Evolutionary conservation across 92 coral and sea anemone species (phyloP), one percentile per base, ranked within the genome.

Genomic region (Nematostella vectensis): DNA sequence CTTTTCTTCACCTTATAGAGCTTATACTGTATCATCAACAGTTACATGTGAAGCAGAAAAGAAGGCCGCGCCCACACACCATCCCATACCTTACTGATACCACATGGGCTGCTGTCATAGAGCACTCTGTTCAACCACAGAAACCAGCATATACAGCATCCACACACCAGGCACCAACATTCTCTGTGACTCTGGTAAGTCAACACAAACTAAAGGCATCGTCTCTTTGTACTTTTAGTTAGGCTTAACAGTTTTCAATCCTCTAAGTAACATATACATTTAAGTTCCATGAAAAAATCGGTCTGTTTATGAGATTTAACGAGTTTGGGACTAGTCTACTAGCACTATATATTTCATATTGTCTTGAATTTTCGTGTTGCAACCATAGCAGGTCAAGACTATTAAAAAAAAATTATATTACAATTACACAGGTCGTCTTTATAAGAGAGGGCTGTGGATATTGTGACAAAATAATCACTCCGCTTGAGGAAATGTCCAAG

Each of bases 401-500:
- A n/a, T n/a, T n/a, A n/a, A n/a, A n/a, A n/a, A n/a, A n/a, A n/a
- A n/a, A n/a, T n/a, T n/a, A n/a, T n/a, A n/a, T n/a, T n/a, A n/a
- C n/a, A n/a, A n/a, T n/a, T n/a, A n/a, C n/a, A 4, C 59, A 91
- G 98, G 88, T 91, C 47, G 89, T 91, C 4, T 91, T 91, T 27
- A 67, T 86, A 23, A 70, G 38, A 53, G 67, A 75, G 21, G 74
- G 71, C 13, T 91, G 98, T 60, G 83, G 88, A 31, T 91, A 91
- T 62, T 91, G 98, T 31, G 45, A 48, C 1, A 54, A 72, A 31
- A 59, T 87, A 40, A 47, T 87, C 66, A 91, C 96, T 17, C 59
- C 79, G 17, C 33, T 91, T 27, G 82, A 78, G 28, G 64, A 71
- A 22, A 70, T 91, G 30, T 49, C 79, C 23, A 88, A 71, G 67